Base-by-base conservation (phyloP, 2,797 vertebrate species). In the Parotocinclus haroldoi region DNA sequence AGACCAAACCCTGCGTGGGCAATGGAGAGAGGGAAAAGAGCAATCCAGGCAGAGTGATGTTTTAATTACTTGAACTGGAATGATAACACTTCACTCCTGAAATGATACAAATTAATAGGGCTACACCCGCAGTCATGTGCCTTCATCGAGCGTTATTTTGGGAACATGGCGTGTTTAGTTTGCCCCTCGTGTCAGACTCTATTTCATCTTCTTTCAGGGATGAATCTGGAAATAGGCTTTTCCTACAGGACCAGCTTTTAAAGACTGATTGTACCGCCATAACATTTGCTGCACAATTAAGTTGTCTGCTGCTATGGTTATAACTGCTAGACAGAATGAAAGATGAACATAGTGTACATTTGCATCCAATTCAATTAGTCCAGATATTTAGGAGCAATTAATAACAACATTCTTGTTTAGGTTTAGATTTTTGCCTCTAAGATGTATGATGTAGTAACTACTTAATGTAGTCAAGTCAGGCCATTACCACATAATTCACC, bases 21-120 rank as follows among this genome's bases (percentile, higher is more conserved):
- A 84, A 58, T 9, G 16, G 46, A 46, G 58, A 49, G 48, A 63
- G 73, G 75, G 58, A 67, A 75, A 72, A 80, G 56, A 60, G 79
- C 82, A 82, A 80, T 68, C 84, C 80, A 84, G 90, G 82, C 69
- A 75, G 76, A 87, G 79, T 85, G 85, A 88, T 86, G 86, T 88
- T 88, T 89, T 91, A 90, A 89, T 90, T 90, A 89, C 85, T 85
- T 80, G 80, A 85, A 86, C 81, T 85, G 77, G 76, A 86, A 81
- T 80, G 85, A 89, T 87, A 85, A 83, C 76, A 74, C 77, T 77
- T 80, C 57, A 81, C 71, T 72, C 81, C 60, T 68, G 40, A 73
- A 85, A 75, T 82, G 75, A 84, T 83, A 78, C 79, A 85, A 85
- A 86, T 88, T 83, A 86, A 82, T 78, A 77, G 78, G 75, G 78